These are phyloP conservation scores for Aselliscus stoliczkanus DNA, from an alignment of 2,797 vertebrate species.

Conservation along the genomic window DNA sequence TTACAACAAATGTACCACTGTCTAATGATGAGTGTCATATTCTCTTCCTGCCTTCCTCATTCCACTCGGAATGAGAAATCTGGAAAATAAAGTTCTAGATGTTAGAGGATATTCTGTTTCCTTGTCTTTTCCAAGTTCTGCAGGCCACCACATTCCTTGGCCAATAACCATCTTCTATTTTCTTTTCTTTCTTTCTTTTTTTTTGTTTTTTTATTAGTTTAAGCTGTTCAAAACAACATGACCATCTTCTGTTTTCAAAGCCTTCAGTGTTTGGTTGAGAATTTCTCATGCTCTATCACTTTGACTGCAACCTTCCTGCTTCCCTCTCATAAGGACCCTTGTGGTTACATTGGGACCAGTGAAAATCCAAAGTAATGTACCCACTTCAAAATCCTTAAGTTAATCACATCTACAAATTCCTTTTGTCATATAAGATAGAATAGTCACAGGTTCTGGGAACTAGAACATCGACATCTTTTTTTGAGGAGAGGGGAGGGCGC, in stretches of 20 bases:
- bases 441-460: not conserved
- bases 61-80: not conserved
- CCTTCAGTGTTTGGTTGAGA: not conserved
- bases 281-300: not conserved
- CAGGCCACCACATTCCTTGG: not conserved
- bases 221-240: too few relatives aligned
- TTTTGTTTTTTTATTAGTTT: not conserved
- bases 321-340: not conserved
- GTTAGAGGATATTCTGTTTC: not conserved
- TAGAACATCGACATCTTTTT: not conserved
- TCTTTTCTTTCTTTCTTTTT: not conserved
- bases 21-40: not conserved
- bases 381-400: not conserved
- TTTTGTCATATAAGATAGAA: not conserved
- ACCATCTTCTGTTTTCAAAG: not conserved
- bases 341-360: not conserved
- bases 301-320: not conserved
- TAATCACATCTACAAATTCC: not conserved
- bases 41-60: not conserved
- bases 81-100: not conserved
- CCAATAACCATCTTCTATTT: not conserved
- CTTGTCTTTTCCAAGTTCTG: not conserved
- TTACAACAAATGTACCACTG: not conserved
- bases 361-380: not conserved
- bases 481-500: too few relatives aligned